Conservation (phyloP, 2,113 vertebrate genomes). For the Cavia aperea region DNA sequence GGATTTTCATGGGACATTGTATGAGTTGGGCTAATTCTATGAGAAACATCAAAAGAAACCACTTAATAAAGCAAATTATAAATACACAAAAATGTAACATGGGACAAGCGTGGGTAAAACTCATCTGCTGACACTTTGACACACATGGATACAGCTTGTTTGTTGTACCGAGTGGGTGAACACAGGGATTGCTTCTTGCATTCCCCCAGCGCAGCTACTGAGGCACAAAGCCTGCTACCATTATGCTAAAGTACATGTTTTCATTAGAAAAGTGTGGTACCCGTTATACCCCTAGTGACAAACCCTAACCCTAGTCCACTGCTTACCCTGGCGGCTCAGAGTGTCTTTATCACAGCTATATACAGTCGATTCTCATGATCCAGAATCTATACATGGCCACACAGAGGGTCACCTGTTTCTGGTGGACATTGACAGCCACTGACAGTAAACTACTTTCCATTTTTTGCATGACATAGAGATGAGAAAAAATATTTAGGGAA, state of each 20-base stretch:
- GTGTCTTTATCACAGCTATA: conserved; percentile 89
- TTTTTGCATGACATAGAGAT: neutral
- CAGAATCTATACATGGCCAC: conserved; percentile 79
- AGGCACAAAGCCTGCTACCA: neutral
- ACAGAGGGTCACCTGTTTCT: conserved; percentile 69
- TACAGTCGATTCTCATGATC: conserved; percentile 80
- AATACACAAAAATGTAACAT: neutral
- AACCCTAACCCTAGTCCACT: neutral
- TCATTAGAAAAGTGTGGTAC: neutral
- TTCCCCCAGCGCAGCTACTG: neutral
- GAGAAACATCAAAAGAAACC: neutral
- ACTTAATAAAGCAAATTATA: neutral
- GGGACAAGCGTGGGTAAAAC: neutral
- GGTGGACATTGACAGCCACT: neutral
- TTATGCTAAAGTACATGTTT: neutral
- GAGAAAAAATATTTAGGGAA: neutral
- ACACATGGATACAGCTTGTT: neutral
- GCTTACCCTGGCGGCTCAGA: conserved; percentile 68
- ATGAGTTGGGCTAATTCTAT: neutral
- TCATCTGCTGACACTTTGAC: neutral
- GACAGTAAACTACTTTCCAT: conserved; percentile 11
- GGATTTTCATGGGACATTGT: neutral
- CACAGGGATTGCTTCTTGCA: neutral
- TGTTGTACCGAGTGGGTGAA: neutral
- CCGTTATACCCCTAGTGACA: neutral